These are phyloP conservation scores for Musca domestica DNA, from an alignment of 1,140 invertebrate genomes.

Conservation along the genomic window DNA sequence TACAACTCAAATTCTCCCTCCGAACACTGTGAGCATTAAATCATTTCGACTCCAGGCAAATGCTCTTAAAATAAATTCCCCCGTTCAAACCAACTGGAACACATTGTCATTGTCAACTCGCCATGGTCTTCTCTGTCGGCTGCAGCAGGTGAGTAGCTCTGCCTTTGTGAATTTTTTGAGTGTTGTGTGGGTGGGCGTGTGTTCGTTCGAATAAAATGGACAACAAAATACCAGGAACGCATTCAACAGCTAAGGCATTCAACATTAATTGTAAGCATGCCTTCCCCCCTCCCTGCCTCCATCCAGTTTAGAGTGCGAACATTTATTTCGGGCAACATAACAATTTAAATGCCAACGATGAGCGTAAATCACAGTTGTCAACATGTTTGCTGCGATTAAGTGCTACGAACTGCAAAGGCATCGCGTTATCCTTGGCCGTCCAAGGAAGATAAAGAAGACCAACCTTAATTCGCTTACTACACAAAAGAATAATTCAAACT, in stretches of 20 bases:
- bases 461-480: neutral
- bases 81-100: slow-evolving; percentile 7
- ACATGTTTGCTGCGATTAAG: slow-evolving; percentile 19
- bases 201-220: neutral
- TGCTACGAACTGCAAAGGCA: neutral
- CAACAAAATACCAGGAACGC: neutral
- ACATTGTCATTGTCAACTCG: slow-evolving; percentile 5
- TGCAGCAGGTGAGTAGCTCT: neutral
- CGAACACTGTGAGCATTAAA: too few species aligned
- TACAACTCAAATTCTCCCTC: too few species aligned
- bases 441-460: neutral
- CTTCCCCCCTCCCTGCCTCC: too few species aligned
- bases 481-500: too few species aligned
- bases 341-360: slow-evolving; percentile 20
- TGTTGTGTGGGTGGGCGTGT: neutral
- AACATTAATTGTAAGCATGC: slow-evolving; percentile 13
- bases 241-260: slow-evolving; percentile 4
- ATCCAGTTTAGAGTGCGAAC: slow-evolving; percentile 15
- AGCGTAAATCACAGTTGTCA: slow-evolving; percentile 21
- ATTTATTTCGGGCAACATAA: slow-evolving; percentile 20
- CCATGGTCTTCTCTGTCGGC: neutral
- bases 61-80: slow-evolving; percentile 10
- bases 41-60: neutral
- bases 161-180: neutral
- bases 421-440: neutral